Evolutionary conservation across 2,888 invertebrate species (phyloP).

Genomic region (Busseola fusca): DNA sequence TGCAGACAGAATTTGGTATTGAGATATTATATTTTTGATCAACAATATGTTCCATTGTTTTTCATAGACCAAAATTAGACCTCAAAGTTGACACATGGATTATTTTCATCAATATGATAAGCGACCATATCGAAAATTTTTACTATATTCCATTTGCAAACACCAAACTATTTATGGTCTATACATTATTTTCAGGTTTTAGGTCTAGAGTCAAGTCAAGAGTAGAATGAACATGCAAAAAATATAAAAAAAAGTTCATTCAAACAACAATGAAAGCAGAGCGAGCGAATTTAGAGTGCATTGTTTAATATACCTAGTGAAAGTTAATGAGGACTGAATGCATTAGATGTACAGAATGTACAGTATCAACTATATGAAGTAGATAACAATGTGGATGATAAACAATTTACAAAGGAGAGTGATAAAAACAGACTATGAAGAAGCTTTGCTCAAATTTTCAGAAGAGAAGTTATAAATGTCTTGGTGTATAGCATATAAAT

Average conservation of each 20-base stretch:
- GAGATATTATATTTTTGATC: not conserved
- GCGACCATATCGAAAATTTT: not conserved
- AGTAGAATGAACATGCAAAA: constrained; percentile 70
- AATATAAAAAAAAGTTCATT: constrained; percentile 64
- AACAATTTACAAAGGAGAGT: constrained; percentile 33
- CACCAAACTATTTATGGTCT: constrained; percentile 49
- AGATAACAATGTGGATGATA: constrained; percentile 19
- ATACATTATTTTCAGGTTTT: constrained; percentile 43
- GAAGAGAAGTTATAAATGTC: constrained; percentile 12
- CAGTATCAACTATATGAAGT: constrained; percentile 17
- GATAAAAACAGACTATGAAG: constrained; percentile 46
- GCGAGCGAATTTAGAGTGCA: constrained; percentile 68
- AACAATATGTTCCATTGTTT: not conserved
- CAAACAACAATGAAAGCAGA: constrained; percentile 79
- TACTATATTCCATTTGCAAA: constrained; percentile 57
- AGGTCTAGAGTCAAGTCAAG: constrained; percentile 35
- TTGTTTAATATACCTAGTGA: constrained; percentile 48
- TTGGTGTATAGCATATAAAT: constrained; percentile 5
- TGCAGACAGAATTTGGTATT: constrained; percentile 60
- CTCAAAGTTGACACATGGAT: not conserved
- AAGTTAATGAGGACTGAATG: constrained; percentile 32
- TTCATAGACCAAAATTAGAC: not conserved
- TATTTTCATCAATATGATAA: not conserved
- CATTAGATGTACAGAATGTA: constrained; percentile 36
- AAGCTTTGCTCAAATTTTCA: constrained; percentile 47